These are phyloP conservation scores for Phalacrocorax carbo DNA, from an alignment of 2,113 vertebrate species.

Conservation along the genomic window DNA sequence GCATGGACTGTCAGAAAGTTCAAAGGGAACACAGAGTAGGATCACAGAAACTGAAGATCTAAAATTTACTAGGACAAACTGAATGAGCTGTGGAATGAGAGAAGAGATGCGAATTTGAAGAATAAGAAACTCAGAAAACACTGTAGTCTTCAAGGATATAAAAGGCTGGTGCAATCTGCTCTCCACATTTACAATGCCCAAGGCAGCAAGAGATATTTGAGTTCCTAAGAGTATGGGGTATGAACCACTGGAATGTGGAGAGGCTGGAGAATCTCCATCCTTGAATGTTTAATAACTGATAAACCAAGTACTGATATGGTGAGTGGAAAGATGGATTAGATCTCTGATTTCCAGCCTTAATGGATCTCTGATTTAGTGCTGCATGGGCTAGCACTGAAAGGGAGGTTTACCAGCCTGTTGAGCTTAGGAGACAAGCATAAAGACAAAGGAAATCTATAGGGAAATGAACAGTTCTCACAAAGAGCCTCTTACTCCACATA, in stretches of 20 bases:
- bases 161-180: neutral
- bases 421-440: neutral
- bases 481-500: neutral
- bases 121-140: neutral
- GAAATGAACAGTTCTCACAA: neutral
- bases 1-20: neutral
- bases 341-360: neutral
- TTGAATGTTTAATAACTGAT: neutral
- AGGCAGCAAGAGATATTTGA: neutral
- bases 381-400: neutral
- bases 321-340: neutral
- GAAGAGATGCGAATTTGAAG: neutral
- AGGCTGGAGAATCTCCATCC: neutral
- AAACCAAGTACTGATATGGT: neutral
- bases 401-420: neutral
- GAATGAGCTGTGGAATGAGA: neutral
- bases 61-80: neutral
- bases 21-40: neutral
- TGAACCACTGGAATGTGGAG: neutral
- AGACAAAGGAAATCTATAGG: neutral
- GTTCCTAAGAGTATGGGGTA: neutral
- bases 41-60: neutral
- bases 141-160: neutral
- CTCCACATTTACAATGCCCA: neutral
- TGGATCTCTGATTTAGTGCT: neutral